These are phyloP conservation scores for Leucania comma DNA, from an alignment of 2,888 invertebrate genomes.

Conservation along the genomic window DNA sequence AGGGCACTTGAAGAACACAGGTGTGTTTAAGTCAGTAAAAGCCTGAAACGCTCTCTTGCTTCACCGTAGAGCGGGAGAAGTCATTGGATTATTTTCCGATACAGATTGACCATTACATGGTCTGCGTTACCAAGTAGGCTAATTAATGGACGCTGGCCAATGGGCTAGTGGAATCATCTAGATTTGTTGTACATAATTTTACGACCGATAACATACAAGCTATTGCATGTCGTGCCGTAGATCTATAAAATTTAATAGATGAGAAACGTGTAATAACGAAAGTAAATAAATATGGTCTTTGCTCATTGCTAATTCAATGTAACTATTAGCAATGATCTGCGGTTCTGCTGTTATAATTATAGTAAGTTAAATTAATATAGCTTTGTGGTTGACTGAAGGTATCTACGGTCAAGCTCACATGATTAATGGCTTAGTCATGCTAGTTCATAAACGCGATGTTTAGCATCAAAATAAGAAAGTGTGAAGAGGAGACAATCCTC, in stretches of 20 bases:
- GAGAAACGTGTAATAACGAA: slow-evolving; percentile 11
- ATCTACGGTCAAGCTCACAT: neutral
- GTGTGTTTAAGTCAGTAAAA: no score
- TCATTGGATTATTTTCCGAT: no score
- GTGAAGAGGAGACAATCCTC: no score
- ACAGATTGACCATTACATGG: no score
- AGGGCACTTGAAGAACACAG: no score
- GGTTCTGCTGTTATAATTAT: neutral
- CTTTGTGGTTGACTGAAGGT: no score
- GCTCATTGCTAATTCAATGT: neutral
- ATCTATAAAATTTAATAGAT: slow-evolving; percentile 9
- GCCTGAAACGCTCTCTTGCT: no score
- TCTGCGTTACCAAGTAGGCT: no score
- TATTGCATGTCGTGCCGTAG: slow-evolving; percentile 29
- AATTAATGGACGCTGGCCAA: slow-evolving; percentile 12
- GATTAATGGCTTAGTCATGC: no score
- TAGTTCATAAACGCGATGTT: neutral
- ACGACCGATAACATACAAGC: slow-evolving; percentile 25
- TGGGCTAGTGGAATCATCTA: slow-evolving; percentile 20
- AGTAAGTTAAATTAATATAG: neutral
- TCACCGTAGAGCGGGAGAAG: no score
- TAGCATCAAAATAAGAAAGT: neutral
- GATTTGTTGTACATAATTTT: slow-evolving; percentile 12
- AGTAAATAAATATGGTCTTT: slow-evolving; percentile 16
- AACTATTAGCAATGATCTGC: neutral